Conservation (phyloP, 2,888 invertebrate genomes). For the Aphodius granarius region DNA sequence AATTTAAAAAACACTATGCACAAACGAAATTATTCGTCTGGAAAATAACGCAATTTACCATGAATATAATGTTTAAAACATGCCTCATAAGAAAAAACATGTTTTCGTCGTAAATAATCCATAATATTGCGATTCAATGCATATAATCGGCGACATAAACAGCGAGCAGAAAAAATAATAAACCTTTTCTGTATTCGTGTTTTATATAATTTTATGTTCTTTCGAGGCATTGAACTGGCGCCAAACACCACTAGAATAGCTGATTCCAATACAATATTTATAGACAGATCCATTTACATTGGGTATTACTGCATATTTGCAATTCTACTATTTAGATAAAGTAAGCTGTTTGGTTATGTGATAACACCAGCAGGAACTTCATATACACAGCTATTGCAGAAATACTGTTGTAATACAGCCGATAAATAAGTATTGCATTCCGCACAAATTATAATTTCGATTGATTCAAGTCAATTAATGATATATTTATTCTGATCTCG, state of each 20-base stretch:
- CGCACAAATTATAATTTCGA: neutral
- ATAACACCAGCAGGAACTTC: neutral
- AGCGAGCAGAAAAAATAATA: too few species aligned
- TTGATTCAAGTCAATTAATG: neutral
- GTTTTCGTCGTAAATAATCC: too few species aligned
- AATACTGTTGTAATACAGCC: neutral
- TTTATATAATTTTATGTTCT: too few species aligned
- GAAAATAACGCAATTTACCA: too few species aligned
- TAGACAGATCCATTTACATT: neutral
- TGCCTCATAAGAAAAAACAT: too few species aligned
- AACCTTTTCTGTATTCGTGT: too few species aligned
- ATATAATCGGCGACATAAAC: too few species aligned
- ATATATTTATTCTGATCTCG: neutral
- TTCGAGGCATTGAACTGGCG: neutral
- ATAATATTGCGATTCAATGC: too few species aligned
- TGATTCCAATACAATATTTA: neutral
- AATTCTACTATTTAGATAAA: neutral
- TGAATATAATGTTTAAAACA: too few species aligned
- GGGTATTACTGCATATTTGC: neutral
- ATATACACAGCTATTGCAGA: neutral
- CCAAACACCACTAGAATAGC: neutral
- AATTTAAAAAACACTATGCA: too few species aligned
- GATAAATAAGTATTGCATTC: neutral
- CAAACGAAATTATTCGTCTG: too few species aligned
- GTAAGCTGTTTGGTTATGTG: neutral